Evolutionary conservation across 1,140 invertebrate species (phyloP).

Genomic region (Danaus melanippus): DNA sequence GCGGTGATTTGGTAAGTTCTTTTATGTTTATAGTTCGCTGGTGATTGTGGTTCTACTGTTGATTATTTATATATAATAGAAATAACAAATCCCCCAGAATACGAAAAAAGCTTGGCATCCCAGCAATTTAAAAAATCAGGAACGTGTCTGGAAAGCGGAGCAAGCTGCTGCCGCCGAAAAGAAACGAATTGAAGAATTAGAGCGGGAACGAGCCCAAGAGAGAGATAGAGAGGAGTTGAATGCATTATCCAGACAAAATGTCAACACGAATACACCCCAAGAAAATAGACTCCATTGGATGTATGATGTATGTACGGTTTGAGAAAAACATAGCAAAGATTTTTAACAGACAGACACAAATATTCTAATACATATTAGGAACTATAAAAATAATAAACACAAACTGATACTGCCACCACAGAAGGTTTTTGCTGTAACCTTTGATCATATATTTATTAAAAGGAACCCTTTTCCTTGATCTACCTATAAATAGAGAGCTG

Average conservation of each 20-base stretch:
- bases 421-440: no score
- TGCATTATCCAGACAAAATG: conserved; percentile 74
- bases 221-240: conserved; percentile 78
- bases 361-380: no score
- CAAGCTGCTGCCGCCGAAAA: conserved; percentile 80
- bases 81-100: conserved; percentile 69
- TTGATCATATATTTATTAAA: no score
- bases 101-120: conserved; percentile 88
- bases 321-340: no score
- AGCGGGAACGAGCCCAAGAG: conserved; percentile 79
- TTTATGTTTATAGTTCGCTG: not conserved
- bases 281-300: conserved; percentile 90
- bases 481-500: no score
- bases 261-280: conserved; percentile 69
- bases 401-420: no score
- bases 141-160: conserved; percentile 84
- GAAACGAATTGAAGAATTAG: conserved; percentile 77
- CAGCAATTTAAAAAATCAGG: conserved; percentile 83
- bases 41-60: conserved; percentile 1
- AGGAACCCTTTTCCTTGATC: no score
- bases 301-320: conserved; percentile 79
- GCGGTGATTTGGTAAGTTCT: conserved; percentile 48
- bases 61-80: conserved; percentile 11
- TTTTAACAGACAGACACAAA: no score
- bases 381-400: no score